Conservation (phyloP, 2,888 invertebrate species). For the Ceratothoa steindachneri region DNA sequence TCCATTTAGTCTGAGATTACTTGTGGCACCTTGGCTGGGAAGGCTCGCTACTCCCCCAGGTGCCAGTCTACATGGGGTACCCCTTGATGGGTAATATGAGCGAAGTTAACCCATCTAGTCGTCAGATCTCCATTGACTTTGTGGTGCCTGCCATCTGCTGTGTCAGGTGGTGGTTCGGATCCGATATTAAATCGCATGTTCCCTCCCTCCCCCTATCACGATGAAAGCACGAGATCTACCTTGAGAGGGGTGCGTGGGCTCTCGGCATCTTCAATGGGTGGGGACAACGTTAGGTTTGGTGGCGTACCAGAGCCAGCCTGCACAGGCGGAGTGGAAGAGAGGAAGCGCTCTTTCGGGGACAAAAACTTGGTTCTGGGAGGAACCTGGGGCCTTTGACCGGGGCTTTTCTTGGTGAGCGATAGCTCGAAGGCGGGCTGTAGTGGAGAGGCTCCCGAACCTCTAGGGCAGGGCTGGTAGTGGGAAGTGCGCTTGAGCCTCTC, state of each 20-base stretch:
- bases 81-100: too few relatives aligned
- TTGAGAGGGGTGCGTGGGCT: constrained; percentile 31
- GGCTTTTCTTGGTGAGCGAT: constrained; percentile 13
- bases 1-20: too few relatives aligned
- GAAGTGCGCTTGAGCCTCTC: constrained; percentile 40
- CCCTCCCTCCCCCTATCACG: too few relatives aligned
- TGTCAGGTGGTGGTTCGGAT: too few relatives aligned
- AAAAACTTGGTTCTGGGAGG: constrained; percentile 46
- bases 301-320: background rate
- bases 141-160: too few relatives aligned
- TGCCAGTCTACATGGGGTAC: too few relatives aligned
- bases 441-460: constrained; percentile 23
- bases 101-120: too few relatives aligned
- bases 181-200: too few relatives aligned
- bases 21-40: too few relatives aligned
- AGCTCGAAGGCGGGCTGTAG: constrained; percentile 42
- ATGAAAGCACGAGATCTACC: constrained; percentile 15
- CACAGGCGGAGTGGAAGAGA: background rate
- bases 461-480: constrained; percentile 35
- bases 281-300: constrained; percentile 27
- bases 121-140: too few relatives aligned
- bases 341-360: constrained; percentile 37
- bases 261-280: constrained; percentile 26
- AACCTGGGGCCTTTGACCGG: constrained; percentile 35
- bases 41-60: too few relatives aligned